Percentiles rank a stretch among this genome's conserved stretches.
Conservation (phyloP, 1,140 invertebrate genomes). For the Riptortus pedestris region DNA sequence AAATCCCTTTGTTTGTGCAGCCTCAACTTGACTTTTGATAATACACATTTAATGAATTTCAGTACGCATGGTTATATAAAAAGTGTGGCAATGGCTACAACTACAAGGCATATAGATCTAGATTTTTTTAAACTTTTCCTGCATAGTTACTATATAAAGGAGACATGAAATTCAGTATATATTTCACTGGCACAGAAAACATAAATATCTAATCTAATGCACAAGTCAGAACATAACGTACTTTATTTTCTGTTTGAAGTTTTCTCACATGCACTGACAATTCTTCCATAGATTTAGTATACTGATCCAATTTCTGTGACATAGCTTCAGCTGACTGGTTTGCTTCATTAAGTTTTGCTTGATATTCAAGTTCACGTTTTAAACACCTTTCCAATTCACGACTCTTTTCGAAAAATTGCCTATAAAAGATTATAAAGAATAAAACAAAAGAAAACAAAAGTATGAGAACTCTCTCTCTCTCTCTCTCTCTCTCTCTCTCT, state of each 20-base stretch:
- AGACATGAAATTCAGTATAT: too few relatives aligned
- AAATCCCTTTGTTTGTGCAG: too few relatives aligned
- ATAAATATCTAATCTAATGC: too few relatives aligned
- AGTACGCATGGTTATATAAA: too few relatives aligned
- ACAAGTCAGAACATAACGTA: too few relatives aligned
- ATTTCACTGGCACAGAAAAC: too few relatives aligned
- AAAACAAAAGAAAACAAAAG: neutral
- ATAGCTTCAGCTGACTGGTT: neutral
- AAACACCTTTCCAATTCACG: neutral
- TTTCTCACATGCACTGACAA: neutral
- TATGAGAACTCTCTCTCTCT: neutral
- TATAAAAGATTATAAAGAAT: neutral
- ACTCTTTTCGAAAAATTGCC: slow-evolving; percentile 8
- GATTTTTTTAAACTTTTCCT: too few relatives aligned
- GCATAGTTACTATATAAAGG: too few relatives aligned
- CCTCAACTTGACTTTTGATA: too few relatives aligned
- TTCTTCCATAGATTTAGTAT: slow-evolving; percentile 9
- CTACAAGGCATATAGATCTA: too few relatives aligned
- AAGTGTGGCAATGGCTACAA: too few relatives aligned
- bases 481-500: neutral
- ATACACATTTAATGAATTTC: too few relatives aligned
- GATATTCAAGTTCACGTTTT: slow-evolving; percentile 5
- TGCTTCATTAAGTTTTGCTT: neutral
- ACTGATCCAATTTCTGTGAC: neutral
- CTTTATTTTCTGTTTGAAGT: neutral